Evolutionary conservation across 2,113 vertebrate species (phyloP).

Genomic region (Elephas maximus): DNA sequence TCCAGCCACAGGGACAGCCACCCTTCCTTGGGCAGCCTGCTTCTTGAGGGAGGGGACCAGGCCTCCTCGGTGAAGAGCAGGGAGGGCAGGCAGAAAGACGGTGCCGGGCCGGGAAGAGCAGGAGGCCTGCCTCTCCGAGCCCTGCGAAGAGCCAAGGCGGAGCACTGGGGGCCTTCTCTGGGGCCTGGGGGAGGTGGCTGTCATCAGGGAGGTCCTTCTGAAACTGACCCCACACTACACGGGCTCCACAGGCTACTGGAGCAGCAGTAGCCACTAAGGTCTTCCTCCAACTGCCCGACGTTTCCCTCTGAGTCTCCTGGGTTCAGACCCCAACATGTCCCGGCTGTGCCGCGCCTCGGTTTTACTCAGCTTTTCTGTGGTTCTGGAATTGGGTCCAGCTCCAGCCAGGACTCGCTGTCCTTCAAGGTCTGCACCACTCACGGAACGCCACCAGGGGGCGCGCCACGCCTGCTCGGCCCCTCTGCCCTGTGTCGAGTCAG

Average conservation of each 20-base stretch:
- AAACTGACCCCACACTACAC: neutral
- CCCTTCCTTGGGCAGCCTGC: neutral
- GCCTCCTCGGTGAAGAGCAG: neutral
- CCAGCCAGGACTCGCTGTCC: neutral
- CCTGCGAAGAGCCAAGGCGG: neutral
- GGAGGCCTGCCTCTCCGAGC: neutral
- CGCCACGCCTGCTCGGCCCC: neutral
- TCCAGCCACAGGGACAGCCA: neutral
- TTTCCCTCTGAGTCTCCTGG: neutral
- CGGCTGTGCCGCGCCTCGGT: neutral
- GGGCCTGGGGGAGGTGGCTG: neutral
- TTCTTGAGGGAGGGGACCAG: neutral
- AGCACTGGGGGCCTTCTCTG: neutral
- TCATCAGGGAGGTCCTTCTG: neutral
- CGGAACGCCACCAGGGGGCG: slow-evolving; percentile 59
- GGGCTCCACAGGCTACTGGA: neutral
- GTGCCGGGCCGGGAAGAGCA: neutral
- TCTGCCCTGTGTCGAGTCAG: rapidly evolving
- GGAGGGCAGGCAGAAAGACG: neutral
- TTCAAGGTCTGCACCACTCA: neutral
- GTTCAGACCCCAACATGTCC: neutral
- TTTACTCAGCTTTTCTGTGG: neutral
- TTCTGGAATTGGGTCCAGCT: too few relatives aligned
- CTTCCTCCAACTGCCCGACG: neutral
- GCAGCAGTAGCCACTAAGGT: neutral